phyloP scores from a whole-genome alignment of 2,888 invertebrate species.

The Oscheius sp. region DNA sequence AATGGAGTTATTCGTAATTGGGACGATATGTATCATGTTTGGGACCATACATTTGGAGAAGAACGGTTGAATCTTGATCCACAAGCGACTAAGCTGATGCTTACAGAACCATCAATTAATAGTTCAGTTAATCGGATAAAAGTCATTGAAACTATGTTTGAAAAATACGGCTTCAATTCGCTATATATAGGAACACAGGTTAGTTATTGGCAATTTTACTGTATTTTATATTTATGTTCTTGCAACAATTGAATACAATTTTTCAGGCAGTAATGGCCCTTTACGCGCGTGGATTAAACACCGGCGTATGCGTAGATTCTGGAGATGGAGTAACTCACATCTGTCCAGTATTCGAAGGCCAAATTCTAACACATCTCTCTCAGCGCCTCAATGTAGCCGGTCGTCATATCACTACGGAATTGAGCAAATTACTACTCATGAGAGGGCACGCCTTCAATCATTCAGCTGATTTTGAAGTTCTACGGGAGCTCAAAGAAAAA shows the following conservation, averaged over 20 bases:
- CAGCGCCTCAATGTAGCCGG: constrained; percentile 95
- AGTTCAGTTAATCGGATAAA: constrained; percentile 95
- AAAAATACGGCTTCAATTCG: constrained; percentile 76
- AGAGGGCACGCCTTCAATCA: constrained; percentile 99
- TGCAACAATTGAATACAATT: constrained; percentile 1
- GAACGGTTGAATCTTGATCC: constrained; percentile 96
- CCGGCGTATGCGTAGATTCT: constrained; percentile 94
- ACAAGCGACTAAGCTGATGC: constrained; percentile 79
- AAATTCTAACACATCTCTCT: constrained; percentile 93
- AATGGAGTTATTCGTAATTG: constrained; percentile 89
- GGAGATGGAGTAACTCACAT: constrained; percentile 98
- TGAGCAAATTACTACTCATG: constrained; percentile 92
- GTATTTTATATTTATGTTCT: neutral
- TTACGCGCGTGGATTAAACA: constrained; percentile 84
- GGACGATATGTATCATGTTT: constrained; percentile 99
- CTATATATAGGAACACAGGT: constrained; percentile 76
- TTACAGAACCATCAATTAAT: constrained; percentile 99
- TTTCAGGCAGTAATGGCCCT: constrained; percentile 77
- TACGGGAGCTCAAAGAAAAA: constrained; percentile 96
- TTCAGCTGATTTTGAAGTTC: constrained; percentile 99
- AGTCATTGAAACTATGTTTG: constrained; percentile 78
- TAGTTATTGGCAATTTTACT: neutral
- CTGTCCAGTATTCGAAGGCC: constrained; percentile 94
- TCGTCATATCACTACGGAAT: constrained; percentile 94
- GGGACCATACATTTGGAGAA: constrained; percentile 98